Base-by-base conservation (phyloP, 1,140 invertebrate species). In the Drosophila varians region DNA sequence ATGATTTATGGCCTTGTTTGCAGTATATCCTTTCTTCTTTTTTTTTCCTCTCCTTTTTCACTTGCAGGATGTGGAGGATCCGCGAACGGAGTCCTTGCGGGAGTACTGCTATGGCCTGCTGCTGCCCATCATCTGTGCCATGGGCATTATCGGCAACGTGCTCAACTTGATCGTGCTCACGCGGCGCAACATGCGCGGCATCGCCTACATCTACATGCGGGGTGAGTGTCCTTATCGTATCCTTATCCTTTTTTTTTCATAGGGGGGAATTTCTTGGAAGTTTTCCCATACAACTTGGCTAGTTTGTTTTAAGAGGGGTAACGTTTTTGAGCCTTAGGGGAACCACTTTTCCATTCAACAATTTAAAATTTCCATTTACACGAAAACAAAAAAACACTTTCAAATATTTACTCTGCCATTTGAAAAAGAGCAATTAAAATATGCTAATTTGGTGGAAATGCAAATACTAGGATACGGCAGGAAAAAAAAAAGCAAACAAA, bases 121-220 rank as follows among this genome's bases (percentile, higher is more conserved):
- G 7, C 78, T 95, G 51, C 95, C 95, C 28, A 92, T 93, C 26
- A 95, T 96, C 68, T 95, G 95, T 83, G 92, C 93, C 21, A 90
- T 95, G 12, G 95, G 95, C 36, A 95, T 96, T 74, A 91, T 96
- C 14, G 95, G 95, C 11, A 96, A 96, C 75, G 92, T 95, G 25
- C 92, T 96, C 64, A 96, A 95, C 90, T 90, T 96, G 55, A 91
- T 95, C 53, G 95, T 96, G 0, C 92, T 96, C 8, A 95, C 95
- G 9, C 92, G 95, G 38, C 93, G 94, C 28, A 95, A 95, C 65
- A 94, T 96, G 94, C 93, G 94, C 51, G 95, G 95, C n/a, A 94
- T 94, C 0, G 95, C 95, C 28, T 96, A 96, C 86, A 94, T 95
- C 76, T 96, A 96, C 79, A 95, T 95, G 94, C 92, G 94, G 92